These are phyloP conservation scores for Pediacus dermestoides DNA, from an alignment of 2,888 invertebrate species.

Conservation along the genomic window DNA sequence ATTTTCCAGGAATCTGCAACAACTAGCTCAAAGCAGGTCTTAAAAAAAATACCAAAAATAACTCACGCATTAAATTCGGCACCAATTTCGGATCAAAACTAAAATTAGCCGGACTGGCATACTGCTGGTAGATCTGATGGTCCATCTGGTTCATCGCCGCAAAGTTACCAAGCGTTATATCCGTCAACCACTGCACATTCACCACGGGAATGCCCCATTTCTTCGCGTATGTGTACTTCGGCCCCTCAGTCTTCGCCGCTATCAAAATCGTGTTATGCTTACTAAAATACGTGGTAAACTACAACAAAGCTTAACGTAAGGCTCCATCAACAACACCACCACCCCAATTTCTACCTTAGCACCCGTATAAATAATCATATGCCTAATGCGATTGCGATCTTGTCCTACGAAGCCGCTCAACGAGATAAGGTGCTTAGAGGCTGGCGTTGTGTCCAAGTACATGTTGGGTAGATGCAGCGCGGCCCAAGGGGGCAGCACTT, in stretches of 20 bases:
- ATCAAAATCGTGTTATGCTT: conserved; percentile 75
- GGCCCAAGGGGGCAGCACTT: conserved; percentile 89
- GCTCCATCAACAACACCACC: conserved; percentile 7
- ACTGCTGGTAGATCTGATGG: conserved; percentile 84
- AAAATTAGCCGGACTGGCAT: conserved; percentile 69
- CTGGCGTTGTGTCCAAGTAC: conserved; percentile 64
- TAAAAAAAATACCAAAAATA: conserved; percentile 23
- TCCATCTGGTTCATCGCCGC: conserved; percentile 77
- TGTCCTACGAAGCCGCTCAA: conserved; percentile 87
- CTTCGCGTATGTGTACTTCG: conserved; percentile 83
- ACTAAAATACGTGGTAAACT: conserved; percentile 72
- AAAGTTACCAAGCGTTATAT: conserved; percentile 85
- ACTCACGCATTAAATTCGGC: conserved; percentile 86
- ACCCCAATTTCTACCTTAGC: conserved; percentile 85
- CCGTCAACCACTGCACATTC: conserved; percentile 90
- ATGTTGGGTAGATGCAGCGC: conserved; percentile 83
- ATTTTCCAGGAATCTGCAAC: conserved; percentile 85
- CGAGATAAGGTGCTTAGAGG: conserved; percentile 73
- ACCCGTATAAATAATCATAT: conserved; percentile 81
- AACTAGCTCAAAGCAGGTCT: no score
- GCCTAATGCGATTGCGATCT: conserved; percentile 75
- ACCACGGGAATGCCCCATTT: conserved; percentile 92
- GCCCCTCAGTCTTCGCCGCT: conserved; percentile 78
- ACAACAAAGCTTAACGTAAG: conserved; percentile 22
- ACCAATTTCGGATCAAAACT: conserved; percentile 82